Conservation (phyloP, 2,888 invertebrate species). For the Cephus pygmeus region DNA sequence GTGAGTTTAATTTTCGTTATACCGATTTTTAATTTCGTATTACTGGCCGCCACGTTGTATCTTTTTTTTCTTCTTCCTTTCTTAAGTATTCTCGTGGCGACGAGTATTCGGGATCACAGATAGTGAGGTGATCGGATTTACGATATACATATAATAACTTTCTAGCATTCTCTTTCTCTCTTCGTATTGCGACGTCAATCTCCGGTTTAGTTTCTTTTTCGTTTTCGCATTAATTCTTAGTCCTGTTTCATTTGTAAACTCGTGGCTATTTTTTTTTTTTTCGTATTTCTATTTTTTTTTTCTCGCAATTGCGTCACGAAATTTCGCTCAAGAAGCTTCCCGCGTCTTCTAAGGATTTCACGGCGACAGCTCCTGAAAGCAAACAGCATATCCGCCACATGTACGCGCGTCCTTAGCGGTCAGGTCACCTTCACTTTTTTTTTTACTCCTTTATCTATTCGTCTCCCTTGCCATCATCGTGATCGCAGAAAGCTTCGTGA, state of each 20-base stretch:
- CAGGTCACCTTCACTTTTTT: neutral
- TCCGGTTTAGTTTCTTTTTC: conserved; percentile 14
- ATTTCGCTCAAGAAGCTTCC: conserved; percentile 43
- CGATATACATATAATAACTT: conserved; percentile 45
- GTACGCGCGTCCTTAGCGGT: conserved; percentile 42
- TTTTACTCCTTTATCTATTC: neutral
- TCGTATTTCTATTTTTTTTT: conserved; percentile 21
- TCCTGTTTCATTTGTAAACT: conserved; percentile 14
- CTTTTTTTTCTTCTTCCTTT: neutral
- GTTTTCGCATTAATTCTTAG: conserved; percentile 10
- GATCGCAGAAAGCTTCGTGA: neutral
- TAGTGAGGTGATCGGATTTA: conserved; percentile 64
- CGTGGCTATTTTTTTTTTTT: conserved; percentile 4
- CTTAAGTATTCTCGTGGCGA: conserved; percentile 21
- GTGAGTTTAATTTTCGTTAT: conserved; percentile 24
- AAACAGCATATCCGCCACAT: conserved; percentile 56
- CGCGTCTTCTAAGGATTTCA: conserved; percentile 63
- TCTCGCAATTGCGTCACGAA: conserved; percentile 28
- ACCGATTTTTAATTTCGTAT: conserved; percentile 64
- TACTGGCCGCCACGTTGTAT: conserved; percentile 42
- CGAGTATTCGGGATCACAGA: conserved; percentile 63
- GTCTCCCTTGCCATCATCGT: conserved; percentile 16
- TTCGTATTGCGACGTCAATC: conserved; percentile 15
- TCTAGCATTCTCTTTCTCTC: conserved; percentile 30
- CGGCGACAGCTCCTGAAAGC: conserved; percentile 67